Evolutionary conservation across 2,113 vertebrate species (phyloP).

Genomic region (Pantherophis guttatus): DNA sequence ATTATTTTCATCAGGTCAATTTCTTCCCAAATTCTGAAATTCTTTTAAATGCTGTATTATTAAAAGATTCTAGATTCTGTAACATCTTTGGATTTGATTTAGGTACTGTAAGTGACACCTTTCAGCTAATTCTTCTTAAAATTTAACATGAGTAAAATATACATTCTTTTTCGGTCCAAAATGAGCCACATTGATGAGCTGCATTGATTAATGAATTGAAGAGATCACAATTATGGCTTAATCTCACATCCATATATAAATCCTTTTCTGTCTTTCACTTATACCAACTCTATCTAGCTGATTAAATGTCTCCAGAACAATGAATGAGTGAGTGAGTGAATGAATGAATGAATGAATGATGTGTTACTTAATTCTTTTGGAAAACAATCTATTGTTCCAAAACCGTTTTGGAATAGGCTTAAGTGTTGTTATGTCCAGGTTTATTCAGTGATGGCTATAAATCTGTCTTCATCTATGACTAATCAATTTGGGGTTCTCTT

Average conservation of each 20-base stretch:
- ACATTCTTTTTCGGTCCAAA: neutral
- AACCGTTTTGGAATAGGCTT: neutral
- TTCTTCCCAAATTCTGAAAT: neutral
- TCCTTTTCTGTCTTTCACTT: neutral
- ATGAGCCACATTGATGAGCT: neutral
- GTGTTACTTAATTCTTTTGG: neutral
- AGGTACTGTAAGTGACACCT: neutral
- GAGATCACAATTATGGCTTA: neutral
- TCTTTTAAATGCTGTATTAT: conserved; percentile 11
- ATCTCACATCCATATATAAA: neutral
- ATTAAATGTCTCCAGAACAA: neutral
- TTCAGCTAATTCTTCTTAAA: neutral
- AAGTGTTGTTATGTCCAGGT: neutral
- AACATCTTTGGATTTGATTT: neutral
- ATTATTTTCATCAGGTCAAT: neutral
- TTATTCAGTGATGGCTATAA: neutral
- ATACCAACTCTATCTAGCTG: neutral
- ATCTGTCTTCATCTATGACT: neutral
- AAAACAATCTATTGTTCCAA: neutral
- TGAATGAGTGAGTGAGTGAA: neutral
- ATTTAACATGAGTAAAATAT: neutral
- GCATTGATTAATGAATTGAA: neutral
- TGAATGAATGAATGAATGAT: neutral
- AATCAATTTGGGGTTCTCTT: neutral
- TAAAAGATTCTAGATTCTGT: neutral